A percentile compares a stretch with the other conserved stretches of the same genome.
Conservation (phyloP, 2,797 vertebrate genomes). For the Gila robusta region DNA sequence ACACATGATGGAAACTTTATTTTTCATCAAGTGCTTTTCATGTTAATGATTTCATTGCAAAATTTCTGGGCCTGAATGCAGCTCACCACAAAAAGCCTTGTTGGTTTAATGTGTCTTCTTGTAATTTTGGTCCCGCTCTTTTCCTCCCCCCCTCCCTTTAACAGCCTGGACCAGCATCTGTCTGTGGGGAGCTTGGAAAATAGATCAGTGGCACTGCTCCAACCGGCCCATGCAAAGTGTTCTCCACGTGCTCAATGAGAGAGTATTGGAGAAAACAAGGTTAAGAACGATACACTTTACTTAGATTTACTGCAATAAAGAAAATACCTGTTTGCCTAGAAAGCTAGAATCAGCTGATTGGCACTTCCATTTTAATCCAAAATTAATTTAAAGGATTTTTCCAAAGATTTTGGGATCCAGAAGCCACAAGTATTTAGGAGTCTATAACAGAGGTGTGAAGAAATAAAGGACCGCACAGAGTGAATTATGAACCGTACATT, state of each 20-base stretch:
- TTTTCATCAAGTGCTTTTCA: conserved; percentile 58
- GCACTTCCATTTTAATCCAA: neutral
- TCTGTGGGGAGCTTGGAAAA: conserved; percentile 63
- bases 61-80: conserved; percentile 40
- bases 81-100: conserved; percentile 49
- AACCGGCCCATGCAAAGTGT: conserved; percentile 54
- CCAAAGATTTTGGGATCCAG: conserved; percentile 27
- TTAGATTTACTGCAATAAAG: conserved; percentile 20
- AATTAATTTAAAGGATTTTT: conserved; percentile 43
- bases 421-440: conserved; percentile 41
- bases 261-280: conserved; percentile 37
- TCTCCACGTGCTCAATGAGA: conserved; percentile 54
- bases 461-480: neutral
- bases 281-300: conserved; percentile 30
- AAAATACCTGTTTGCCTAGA: conserved; percentile 25
- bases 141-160: neutral
- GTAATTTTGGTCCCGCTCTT: conserved; percentile 54
- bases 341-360: conserved; percentile 24
- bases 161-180: conserved; percentile 64
- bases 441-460: conserved; percentile 44
- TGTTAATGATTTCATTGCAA: conserved; percentile 56
- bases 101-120: conserved; percentile 57
- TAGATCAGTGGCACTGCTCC: conserved; percentile 56
- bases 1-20: conserved; percentile 33
- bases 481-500: conserved; percentile 18